These are phyloP conservation scores for Gopherus flavomarginatus DNA, from an alignment of 2,113 vertebrate genomes.

Conservation along the genomic window DNA sequence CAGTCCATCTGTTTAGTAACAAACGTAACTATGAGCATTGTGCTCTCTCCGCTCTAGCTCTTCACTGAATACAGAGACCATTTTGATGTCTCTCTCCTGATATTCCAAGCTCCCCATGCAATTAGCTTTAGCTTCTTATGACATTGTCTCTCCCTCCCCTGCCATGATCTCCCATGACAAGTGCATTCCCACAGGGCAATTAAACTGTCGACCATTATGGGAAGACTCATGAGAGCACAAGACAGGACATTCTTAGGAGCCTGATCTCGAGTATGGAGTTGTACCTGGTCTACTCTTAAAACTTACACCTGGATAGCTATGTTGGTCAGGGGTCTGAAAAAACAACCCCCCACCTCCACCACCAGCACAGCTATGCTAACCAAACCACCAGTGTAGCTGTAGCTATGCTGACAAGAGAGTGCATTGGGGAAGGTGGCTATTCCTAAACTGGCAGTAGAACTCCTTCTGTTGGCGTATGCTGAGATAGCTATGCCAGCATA, in stretches of 20 bases:
- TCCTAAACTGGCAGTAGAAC: neutral
- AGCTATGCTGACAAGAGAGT: neutral
- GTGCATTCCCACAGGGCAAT: neutral
- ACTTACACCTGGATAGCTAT: neutral
- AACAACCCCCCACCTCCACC: neutral
- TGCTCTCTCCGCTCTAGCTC: neutral
- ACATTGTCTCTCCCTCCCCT: neutral
- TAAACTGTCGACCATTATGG: neutral
- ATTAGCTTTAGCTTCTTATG: neutral
- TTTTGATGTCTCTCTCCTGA: neutral
- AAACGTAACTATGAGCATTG: neutral
- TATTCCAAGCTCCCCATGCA: neutral
- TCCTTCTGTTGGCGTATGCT: neutral
- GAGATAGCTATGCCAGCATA: neutral
- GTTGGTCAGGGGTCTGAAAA: neutral
- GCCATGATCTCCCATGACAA: accelerated
- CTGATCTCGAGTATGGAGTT: neutral
- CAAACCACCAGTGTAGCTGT: neutral
- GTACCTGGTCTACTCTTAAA: too few relatives aligned
- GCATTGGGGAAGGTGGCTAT: neutral
- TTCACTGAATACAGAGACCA: neutral
- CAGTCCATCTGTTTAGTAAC: neutral
- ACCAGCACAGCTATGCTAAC: neutral
- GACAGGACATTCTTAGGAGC: accelerated
- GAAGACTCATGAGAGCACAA: neutral